Base-by-base conservation (phyloP, 2,888 invertebrate genomes). In the Kuschelorhynchus macadamiae region DNA sequence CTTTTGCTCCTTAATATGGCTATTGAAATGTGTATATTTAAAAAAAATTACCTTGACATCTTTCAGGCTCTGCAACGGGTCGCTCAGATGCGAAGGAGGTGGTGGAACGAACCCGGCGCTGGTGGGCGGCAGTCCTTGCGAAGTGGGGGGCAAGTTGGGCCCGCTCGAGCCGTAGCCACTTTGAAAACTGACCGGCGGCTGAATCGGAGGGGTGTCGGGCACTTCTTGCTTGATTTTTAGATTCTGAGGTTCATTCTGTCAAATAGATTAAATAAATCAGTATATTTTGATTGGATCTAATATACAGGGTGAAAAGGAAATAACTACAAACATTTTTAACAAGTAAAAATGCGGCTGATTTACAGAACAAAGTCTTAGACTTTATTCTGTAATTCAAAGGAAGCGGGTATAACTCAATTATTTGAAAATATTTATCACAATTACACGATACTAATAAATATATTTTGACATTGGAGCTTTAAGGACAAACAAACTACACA, bases 1-100 rank as follows among this genome's bases (percentile, higher is more conserved):
- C n/a, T n/a, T n/a, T n/a, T n/a, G n/a, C n/a, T n/a, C n/a, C n/a
- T n/a, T n/a, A n/a, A n/a, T n/a, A n/a, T n/a, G n/a, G n/a, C n/a
- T n/a, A n/a, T n/a, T n/a, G n/a, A n/a, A n/a, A n/a, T n/a, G n/a
- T n/a, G n/a, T n/a, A n/a, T n/a, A n/a, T n/a, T n/a, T n/a, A n/a
- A n/a, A n/a, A n/a, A n/a, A n/a, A n/a, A n/a, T n/a, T 55, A 92
- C 92, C 86, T 92, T 92, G 0, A 93, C 92, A 81, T 92, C 92
- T 79, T 92, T 91, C 7, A 93, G 83, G 73, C 92, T 92, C 78
- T 93, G 92, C 71, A 93, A 80, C 1, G 93, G 93, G 85, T 93
- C 92, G 3, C 62, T 60, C 53, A 73, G 67, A 3, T 75, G 75
- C 1, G 67, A 68, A 20, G 71, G 74, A 25, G 76, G 71, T 5